Conservation (phyloP, 2,113 vertebrate genomes). For the Piprites chloris region DNA sequence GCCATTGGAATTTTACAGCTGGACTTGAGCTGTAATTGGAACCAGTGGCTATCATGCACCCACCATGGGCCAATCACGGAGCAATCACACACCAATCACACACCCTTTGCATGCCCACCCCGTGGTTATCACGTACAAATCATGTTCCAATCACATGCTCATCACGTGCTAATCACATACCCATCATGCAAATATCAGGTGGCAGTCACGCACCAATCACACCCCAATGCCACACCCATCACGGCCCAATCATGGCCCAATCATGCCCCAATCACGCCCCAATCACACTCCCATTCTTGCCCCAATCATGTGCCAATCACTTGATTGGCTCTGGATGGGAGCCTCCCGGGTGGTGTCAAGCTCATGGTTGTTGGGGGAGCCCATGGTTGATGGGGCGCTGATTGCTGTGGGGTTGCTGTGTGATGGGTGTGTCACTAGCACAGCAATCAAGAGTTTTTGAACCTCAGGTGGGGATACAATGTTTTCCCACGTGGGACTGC, state of each 20-base stretch:
- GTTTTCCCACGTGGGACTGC: not conserved
- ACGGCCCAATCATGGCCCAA: not conserved
- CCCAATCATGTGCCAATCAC: not conserved
- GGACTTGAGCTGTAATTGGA: slow-evolving; percentile 31
- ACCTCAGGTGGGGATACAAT: rapidly evolving
- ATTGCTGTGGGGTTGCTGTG: not conserved
- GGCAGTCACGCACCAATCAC: rapidly evolving
- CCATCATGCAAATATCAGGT: not conserved
- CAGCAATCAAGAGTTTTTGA: not conserved
- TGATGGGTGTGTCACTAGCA: not conserved
- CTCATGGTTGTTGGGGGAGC: not conserved
- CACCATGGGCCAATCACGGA: rapidly evolving
- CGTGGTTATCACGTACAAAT: not conserved
- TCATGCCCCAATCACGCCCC: no score
- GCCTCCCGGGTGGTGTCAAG: not conserved
- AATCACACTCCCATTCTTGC: not conserved
- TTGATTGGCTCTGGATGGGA: not conserved
- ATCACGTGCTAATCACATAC: rapidly evolving
- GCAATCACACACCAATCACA: not conserved
- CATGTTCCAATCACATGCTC: rapidly evolving
- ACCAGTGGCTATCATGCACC: not conserved
- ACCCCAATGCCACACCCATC: not conserved
- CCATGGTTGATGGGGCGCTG: not conserved
- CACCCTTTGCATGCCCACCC: rapidly evolving
- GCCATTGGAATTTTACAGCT: slow-evolving; percentile 53